Percentiles rank a stretch among this genome's conserved stretches.
phyloP scores from a whole-genome alignment of 2,797 vertebrate genomes.

The Streptopelia turtur region DNA sequence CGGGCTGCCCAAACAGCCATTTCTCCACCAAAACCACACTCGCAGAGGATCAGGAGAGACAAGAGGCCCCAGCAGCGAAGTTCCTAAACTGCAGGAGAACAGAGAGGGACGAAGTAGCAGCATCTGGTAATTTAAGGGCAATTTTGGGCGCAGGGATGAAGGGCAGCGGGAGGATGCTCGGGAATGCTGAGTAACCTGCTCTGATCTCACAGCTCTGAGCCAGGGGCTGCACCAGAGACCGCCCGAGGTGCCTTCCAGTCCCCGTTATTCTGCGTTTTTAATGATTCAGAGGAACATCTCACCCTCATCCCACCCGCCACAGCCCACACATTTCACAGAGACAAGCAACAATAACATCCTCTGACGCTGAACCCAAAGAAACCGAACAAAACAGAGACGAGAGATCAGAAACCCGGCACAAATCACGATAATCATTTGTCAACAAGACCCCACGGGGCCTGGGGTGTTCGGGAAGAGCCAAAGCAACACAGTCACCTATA shows the following conservation, averaged over 20 bases:
- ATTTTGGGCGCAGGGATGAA: neutral
- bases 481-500: neutral
- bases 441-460: neutral
- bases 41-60: neutral
- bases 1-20: neutral
- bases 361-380: neutral
- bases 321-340: neutral
- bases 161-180: neutral
- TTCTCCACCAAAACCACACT: neutral
- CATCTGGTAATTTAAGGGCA: neutral
- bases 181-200: conserved; percentile 69
- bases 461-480: neutral
- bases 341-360: neutral
- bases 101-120: neutral
- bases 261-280: neutral
- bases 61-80: neutral
- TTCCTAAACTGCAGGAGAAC: neutral
- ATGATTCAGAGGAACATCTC: neutral
- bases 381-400: neutral
- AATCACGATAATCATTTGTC: neutral
- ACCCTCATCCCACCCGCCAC: neutral
- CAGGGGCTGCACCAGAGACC: neutral
- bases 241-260: neutral
- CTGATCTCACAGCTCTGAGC: conserved; percentile 5
- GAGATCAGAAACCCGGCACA: neutral